phyloP scores from a whole-genome alignment of 2,888 invertebrate species.

The Hololepta plana region DNA sequence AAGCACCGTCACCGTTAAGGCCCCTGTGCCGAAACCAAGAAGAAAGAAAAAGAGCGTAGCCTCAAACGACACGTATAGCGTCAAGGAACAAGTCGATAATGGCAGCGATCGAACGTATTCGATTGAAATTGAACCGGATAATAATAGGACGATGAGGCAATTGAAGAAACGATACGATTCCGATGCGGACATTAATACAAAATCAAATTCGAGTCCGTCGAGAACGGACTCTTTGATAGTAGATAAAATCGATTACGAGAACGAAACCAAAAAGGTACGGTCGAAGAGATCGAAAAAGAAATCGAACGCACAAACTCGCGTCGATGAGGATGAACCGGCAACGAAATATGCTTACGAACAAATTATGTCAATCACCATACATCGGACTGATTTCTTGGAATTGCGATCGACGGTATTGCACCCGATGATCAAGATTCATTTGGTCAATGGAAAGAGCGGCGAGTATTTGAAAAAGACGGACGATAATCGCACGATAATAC shows the following conservation, averaged over 20 bases:
- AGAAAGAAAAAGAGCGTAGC: constrained; percentile 9
- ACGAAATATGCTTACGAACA: constrained; percentile 17
- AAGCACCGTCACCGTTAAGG: constrained; percentile 9
- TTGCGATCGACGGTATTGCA: constrained; percentile 37
- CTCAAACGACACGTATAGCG: constrained; percentile 9
- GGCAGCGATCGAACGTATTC: constrained; percentile 5
- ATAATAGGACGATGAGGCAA: no score
- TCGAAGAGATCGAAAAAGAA: constrained; percentile 4
- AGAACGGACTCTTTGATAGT: no score
- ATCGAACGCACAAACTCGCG: constrained; percentile 3
- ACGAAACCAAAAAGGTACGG: background rate
- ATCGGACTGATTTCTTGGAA: constrained; percentile 38
- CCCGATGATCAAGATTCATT: constrained; percentile 42
- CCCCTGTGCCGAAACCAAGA: constrained; percentile 18
- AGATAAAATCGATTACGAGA: constrained; percentile 8
- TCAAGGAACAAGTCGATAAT: constrained; percentile 2
- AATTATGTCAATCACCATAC: constrained; percentile 33
- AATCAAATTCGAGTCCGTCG: no score
- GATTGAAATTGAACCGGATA: background rate
- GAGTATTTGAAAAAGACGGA: constrained; percentile 31
- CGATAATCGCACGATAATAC: constrained; percentile 27
- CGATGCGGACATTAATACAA: no score
- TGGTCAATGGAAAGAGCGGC: constrained; percentile 36
- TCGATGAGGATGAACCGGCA: constrained; percentile 2
- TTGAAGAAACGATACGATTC: no score